phyloP scores from a whole-genome alignment of 2,888 invertebrate genomes.

The Epicampocera succincta region DNA sequence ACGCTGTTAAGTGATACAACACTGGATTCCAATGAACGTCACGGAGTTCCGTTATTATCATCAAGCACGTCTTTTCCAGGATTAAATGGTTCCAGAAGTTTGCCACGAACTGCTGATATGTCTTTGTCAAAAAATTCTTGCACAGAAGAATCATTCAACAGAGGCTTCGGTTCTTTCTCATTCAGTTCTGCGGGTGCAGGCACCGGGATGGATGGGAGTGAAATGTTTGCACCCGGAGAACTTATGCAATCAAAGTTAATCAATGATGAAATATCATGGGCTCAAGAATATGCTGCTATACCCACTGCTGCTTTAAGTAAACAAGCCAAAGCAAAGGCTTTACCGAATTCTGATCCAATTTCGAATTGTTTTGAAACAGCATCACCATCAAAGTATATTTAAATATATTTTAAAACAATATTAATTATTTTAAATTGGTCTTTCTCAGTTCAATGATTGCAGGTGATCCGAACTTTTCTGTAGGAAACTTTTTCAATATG shows the following conservation, averaged over 20 bases:
- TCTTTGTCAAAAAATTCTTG: slow-evolving; percentile 70
- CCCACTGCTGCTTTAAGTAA: slow-evolving; percentile 76
- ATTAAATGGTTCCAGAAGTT: slow-evolving; percentile 73
- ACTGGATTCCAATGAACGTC: slow-evolving; percentile 17
- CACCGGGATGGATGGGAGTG: slow-evolving; percentile 55
- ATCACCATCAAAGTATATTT: slow-evolving; percentile 73
- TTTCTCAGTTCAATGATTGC: slow-evolving; percentile 74
- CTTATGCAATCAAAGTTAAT: slow-evolving; percentile 78
- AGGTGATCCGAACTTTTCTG: slow-evolving; percentile 77
- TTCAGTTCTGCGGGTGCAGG: slow-evolving; percentile 69
- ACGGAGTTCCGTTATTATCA: not conserved
- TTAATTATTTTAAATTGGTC: too few species aligned
- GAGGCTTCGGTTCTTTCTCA: slow-evolving; percentile 70
- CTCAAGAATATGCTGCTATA: slow-evolving; percentile 78
- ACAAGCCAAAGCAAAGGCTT: slow-evolving; percentile 73
- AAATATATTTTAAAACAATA: not conserved
- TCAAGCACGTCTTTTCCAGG: slow-evolving; percentile 61
- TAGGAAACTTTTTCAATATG: slow-evolving; percentile 78
- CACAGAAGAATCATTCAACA: slow-evolving; percentile 72
- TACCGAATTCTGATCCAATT: slow-evolving; percentile 37
- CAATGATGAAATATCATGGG: slow-evolving; percentile 79
- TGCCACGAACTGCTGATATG: slow-evolving; percentile 79
- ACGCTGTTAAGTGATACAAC: slow-evolving; percentile 64
- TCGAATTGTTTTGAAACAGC: slow-evolving; percentile 66
- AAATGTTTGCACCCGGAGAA: slow-evolving; percentile 78